These are phyloP conservation scores for Cenopis cana DNA, from an alignment of 2,888 invertebrate species.

Conservation along the genomic window DNA sequence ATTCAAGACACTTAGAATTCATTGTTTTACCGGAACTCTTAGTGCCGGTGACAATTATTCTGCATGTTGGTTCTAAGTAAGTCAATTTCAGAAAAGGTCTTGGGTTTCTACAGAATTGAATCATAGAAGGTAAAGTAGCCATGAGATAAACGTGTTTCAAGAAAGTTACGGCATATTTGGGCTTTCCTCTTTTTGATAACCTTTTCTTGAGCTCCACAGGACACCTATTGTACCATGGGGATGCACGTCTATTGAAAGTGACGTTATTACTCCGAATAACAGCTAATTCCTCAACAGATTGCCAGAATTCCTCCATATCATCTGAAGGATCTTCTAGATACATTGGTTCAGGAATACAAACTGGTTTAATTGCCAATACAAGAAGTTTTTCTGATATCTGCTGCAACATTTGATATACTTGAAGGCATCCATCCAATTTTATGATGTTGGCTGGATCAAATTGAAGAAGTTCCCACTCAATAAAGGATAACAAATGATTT, in stretches of 20 bases:
- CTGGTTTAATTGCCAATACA: constrained; percentile 62
- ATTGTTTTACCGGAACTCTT: constrained; percentile 85
- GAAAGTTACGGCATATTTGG: constrained; percentile 84
- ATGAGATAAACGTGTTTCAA: constrained; percentile 87
- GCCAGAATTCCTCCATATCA: constrained; percentile 76
- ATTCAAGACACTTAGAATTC: constrained; percentile 82
- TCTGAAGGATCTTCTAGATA: constrained; percentile 69
- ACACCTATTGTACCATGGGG: constrained; percentile 86
- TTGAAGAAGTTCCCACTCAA: constrained; percentile 80
- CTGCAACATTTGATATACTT: constrained; percentile 77
- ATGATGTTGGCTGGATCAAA: constrained; percentile 84
- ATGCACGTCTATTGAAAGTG: constrained; percentile 72
- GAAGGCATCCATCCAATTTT: constrained; percentile 84
- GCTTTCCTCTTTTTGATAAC: constrained; percentile 75
- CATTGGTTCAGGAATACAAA: constrained; percentile 73
- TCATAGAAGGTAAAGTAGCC: constrained; percentile 78
- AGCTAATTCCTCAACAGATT: constrained; percentile 60
- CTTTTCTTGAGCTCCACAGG: constrained; percentile 87
- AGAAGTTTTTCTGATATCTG: constrained; percentile 74
- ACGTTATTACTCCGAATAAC: constrained; percentile 59
- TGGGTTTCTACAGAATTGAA: constrained; percentile 86
- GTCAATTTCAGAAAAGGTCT: constrained; percentile 84
- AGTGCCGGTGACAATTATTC: constrained; percentile 86
- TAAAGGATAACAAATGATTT: constrained; percentile 67
- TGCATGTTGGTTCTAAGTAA: constrained; percentile 85